These are phyloP conservation scores for Apodemia mormo DNA, from an alignment of 2,888 invertebrate genomes.

Conservation along the genomic window DNA sequence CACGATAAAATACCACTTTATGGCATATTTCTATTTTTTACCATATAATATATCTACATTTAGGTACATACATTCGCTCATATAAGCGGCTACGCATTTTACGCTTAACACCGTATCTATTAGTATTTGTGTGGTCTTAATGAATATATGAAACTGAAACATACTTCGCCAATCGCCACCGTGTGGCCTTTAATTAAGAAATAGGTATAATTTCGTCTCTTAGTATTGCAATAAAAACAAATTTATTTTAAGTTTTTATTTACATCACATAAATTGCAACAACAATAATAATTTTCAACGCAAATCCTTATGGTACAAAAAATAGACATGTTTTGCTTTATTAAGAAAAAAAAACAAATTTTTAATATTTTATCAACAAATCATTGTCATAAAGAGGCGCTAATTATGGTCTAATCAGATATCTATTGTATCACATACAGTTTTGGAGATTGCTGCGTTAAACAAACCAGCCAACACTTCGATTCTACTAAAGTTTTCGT, in stretches of 20 bases:
- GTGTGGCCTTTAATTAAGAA: too few relatives aligned
- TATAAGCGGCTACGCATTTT: too few relatives aligned
- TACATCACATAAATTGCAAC: slow-evolving; percentile 15
- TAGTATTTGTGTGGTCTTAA: too few relatives aligned
- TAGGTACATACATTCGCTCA: too few relatives aligned
- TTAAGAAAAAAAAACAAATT: not conserved
- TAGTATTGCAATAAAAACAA: not conserved
- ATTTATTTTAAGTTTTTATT: slow-evolving; percentile 12
- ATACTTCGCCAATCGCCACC: too few relatives aligned
- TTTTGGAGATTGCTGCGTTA: not conserved
- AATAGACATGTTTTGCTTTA: slow-evolving; percentile 5
- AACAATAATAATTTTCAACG: slow-evolving; percentile 16
- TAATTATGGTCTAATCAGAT: not conserved
- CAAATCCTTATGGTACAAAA: slow-evolving; percentile 1
- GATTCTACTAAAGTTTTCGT: not conserved
- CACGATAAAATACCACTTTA: too few relatives aligned
- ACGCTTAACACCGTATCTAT: too few relatives aligned
- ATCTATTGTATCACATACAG: not conserved
- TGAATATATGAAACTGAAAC: too few relatives aligned
- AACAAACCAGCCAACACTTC: not conserved
- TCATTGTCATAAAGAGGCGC: not conserved
- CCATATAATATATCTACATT: too few relatives aligned
- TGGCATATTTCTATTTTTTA: too few relatives aligned
- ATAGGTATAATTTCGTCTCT: too few relatives aligned
- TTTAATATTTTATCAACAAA: not conserved